A percentile compares a stretch with the other conserved stretches of the same genome.
Conservation (phyloP, 2,888 invertebrate species). For the Nezara viridula region DNA sequence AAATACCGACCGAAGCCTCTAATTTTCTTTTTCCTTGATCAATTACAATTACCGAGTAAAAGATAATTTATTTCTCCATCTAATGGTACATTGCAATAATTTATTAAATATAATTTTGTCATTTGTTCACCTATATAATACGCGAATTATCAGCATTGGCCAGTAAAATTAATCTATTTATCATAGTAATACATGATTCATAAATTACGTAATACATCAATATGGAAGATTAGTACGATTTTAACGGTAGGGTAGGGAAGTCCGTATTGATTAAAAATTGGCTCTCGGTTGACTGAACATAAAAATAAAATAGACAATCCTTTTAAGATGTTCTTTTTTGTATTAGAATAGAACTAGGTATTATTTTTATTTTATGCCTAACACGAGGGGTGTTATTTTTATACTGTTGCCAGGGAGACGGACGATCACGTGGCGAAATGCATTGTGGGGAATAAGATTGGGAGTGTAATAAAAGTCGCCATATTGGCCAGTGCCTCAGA, state of each 20-base stretch:
- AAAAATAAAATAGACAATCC: neutral
- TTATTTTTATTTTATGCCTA: neutral
- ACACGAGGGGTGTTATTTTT: neutral
- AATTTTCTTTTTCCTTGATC: too few relatives aligned
- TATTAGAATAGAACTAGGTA: neutral
- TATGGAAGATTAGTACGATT: neutral
- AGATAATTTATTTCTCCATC: too few relatives aligned
- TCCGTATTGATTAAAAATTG: neutral
- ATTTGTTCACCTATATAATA: too few relatives aligned
- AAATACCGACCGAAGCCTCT: too few relatives aligned
- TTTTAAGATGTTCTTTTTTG: neutral
- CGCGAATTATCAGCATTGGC: too few relatives aligned
- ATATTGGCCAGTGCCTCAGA: slow-evolving; percentile 58
- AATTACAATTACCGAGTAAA: too few relatives aligned
- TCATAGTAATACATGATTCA: too few relatives aligned
- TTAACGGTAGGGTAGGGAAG: neutral
- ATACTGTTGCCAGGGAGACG: slow-evolving; percentile 41
- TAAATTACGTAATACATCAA: too few relatives aligned
- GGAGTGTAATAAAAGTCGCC: slow-evolving; percentile 48
- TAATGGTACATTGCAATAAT: too few relatives aligned
- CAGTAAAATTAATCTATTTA: too few relatives aligned
- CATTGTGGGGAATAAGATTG: slow-evolving; percentile 12
- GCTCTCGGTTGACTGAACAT: neutral
- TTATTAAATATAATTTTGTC: too few relatives aligned
- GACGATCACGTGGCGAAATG: slow-evolving; percentile 38